Evolutionary conservation across 2,113 vertebrate species (phyloP).

Genomic region (Rhadina sibilatrix): DNA sequence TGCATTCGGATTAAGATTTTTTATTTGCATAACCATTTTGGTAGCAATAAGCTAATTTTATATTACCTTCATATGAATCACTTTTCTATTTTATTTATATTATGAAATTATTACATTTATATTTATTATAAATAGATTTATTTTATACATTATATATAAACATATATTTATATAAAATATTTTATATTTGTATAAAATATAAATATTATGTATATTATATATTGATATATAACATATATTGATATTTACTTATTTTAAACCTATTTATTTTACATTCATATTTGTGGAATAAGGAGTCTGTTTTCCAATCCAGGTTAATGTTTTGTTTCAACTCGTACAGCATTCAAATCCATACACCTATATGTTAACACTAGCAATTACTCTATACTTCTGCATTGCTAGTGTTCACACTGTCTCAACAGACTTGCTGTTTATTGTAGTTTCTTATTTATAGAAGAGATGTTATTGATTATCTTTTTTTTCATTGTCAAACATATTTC

Average conservation of each 20-base stretch:
- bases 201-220: background rate
- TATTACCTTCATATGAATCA: background rate
- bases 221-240: background rate
- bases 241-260: background rate
- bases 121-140: background rate
- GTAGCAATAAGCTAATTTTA: background rate
- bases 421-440: background rate
- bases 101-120: background rate
- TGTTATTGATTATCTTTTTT: background rate
- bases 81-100: background rate
- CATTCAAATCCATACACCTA: background rate
- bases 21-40: background rate
- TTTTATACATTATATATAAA: background rate
- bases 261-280: background rate
- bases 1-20: background rate
- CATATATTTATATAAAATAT: background rate
- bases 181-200: too few relatives aligned
- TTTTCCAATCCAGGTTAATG: background rate
- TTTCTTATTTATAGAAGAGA: background rate
- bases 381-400: background rate
- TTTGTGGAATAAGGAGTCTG: background rate
- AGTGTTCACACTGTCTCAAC: background rate
- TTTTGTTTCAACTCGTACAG: background rate
- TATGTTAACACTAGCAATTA: background rate
- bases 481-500: background rate